Conservation (phyloP, 2,888 invertebrate genomes). For the Rhopalosiphum nymphaeae region DNA sequence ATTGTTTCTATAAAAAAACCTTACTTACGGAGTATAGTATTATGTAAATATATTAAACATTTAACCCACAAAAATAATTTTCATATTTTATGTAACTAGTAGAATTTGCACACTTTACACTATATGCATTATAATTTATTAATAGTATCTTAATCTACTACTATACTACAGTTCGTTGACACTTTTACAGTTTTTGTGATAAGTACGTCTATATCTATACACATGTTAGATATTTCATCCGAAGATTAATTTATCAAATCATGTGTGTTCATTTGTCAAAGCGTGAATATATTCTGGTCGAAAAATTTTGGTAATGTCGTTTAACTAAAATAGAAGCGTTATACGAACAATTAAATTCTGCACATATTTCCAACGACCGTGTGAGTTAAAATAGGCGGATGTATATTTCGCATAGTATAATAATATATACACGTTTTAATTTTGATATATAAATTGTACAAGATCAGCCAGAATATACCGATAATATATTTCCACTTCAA, state of each 20-base stretch:
- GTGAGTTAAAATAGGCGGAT: not conserved
- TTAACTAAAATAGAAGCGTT: not conserved
- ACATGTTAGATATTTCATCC: not conserved
- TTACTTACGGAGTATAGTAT: not conserved
- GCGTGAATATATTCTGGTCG: not conserved
- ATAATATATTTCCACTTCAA: not conserved
- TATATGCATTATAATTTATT: not conserved
- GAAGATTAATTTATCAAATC: not conserved
- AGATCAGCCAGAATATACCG: not conserved
- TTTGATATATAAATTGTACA: not conserved
- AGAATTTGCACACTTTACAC: not conserved
- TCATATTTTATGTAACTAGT: not conserved
- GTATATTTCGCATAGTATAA: not conserved
- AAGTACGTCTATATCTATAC: too few relatives aligned
- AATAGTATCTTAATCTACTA: too few relatives aligned
- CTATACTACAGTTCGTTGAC: too few relatives aligned
- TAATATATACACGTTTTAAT: conserved; percentile 12
- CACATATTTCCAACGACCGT: not conserved
- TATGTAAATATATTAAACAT: not conserved
- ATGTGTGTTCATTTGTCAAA: not conserved
- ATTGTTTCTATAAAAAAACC: not conserved
- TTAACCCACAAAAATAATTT: not conserved
- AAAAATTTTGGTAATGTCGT: not conserved
- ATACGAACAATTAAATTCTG: conserved; percentile 1
- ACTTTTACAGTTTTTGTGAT: too few relatives aligned